Conservation (phyloP, 2,113 vertebrate genomes). For the Labrus mixtus region DNA sequence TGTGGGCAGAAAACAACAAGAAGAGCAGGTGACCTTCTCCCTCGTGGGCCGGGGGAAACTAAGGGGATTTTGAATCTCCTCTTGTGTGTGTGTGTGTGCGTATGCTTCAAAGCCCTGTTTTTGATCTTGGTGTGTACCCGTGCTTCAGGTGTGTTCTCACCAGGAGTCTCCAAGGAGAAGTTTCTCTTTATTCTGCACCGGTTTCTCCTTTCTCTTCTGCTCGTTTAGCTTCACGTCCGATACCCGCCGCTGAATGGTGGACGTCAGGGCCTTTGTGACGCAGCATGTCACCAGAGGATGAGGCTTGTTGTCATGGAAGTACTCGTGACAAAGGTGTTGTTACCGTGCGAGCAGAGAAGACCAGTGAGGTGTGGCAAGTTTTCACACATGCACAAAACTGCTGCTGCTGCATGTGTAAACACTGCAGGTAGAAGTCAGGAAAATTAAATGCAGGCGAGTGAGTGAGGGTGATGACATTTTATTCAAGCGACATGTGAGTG, state of each 20-base stretch:
- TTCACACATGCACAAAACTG: no score
- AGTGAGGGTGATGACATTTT: no score
- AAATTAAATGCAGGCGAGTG: no score
- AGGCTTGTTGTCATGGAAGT: conserved; percentile 44
- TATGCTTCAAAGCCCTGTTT: conserved; percentile 41
- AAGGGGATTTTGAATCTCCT: conserved; percentile 11
- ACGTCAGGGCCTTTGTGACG: conserved; percentile 24
- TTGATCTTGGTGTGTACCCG: conserved; percentile 52
- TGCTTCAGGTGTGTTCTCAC: conserved; percentile 59
- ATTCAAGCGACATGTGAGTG: no score
- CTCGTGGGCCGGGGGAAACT: conserved; percentile 54
- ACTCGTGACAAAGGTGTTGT: conserved; percentile 22
- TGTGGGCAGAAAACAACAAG: conserved; percentile 30
- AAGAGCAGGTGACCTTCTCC: conserved; percentile 57
- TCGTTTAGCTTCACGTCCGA: conserved; percentile 13
- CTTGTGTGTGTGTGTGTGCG: conserved; percentile 6
- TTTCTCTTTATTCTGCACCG: not conserved
- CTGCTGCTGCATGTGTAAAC: no score
- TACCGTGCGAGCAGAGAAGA: conserved; percentile 2
- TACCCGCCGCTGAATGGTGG: conserved; percentile 15
- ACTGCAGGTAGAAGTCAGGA: no score
- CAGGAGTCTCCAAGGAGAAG: conserved; percentile 42
- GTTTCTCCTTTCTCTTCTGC: conserved; percentile 21
- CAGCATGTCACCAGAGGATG: conserved; percentile 26
- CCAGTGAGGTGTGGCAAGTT: conserved; percentile 26